phyloP scores from a whole-genome alignment of 2,888 invertebrate species.

The Machimus rusticus region DNA sequence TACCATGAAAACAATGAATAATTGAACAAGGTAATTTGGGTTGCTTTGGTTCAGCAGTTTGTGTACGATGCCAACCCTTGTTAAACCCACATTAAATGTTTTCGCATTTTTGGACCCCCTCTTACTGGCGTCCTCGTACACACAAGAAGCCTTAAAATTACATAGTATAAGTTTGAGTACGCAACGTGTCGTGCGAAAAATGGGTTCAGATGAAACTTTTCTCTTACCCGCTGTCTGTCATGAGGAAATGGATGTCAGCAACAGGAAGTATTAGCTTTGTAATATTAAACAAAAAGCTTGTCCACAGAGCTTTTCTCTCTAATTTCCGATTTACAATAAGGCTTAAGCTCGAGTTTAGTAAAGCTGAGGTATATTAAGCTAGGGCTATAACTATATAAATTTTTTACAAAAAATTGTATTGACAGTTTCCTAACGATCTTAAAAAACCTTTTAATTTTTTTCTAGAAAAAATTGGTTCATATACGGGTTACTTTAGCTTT shows the following conservation, averaged over 20 bases:
- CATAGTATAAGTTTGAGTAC: background rate
- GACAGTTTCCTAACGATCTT: no score
- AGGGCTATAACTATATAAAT: no score
- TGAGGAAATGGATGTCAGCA: background rate
- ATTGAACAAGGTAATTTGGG: background rate
- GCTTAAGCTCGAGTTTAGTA: no score
- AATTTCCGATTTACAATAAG: no score
- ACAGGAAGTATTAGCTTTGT: background rate
- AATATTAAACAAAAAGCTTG: background rate
- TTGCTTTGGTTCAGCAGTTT: background rate
- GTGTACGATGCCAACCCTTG: background rate
- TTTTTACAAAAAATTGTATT: no score
- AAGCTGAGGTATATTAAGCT: no score
- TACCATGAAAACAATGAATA: constrained; percentile 46
- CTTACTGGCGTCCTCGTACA: background rate
- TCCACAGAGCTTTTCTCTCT: background rate
- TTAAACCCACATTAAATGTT: background rate
- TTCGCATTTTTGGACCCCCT: background rate
- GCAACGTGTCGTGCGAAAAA: background rate
- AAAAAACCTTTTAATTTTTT: no score
- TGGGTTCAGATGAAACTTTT: background rate
- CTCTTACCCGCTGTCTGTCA: background rate
- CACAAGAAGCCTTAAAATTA: background rate
- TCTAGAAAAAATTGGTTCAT: no score
- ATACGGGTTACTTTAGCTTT: no score